Percentiles rank a stretch among this genome's conserved stretches.
Evolutionary conservation across 1,140 invertebrate species (phyloP).

Genomic region (Neotoxoptera formosana): DNA sequence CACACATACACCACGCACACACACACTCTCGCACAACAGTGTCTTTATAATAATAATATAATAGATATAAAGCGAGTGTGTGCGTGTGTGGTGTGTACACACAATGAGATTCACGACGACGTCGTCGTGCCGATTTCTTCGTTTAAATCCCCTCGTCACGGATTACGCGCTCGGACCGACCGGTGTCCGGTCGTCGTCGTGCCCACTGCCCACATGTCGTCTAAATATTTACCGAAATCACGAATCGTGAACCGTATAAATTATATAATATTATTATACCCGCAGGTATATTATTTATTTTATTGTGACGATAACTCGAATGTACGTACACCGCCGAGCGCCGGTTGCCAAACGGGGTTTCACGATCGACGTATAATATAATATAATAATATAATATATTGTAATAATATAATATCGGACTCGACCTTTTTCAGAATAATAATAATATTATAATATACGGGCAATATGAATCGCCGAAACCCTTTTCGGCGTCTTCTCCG

Average conservation of each 20-base stretch:
- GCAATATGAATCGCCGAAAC: not conserved
- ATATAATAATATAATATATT: too few species aligned
- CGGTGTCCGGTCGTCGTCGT: not conserved
- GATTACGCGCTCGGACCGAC: not conserved
- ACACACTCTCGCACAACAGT: too few species aligned
- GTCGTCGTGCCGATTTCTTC: not conserved
- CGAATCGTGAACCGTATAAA: not conserved
- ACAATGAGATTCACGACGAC: conserved; percentile 4
- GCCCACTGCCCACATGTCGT: conserved; percentile 6
- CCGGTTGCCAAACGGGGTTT: not conserved
- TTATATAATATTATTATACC: not conserved
- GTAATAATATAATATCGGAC: not conserved
- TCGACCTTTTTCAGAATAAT: not conserved
- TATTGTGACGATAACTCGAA: conserved; percentile 3
- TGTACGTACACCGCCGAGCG: too few species aligned
- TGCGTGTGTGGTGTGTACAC: not conserved
- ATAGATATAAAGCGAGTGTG: not conserved
- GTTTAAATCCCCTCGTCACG: conserved; percentile 12
- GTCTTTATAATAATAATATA: conserved; percentile 23
- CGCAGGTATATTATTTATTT: not conserved
- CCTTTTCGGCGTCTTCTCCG: not conserved
- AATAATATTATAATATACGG: not conserved
- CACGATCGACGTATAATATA: not conserved
- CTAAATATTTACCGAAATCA: not conserved
- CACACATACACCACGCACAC: not conserved